A percentile compares a stretch with the other conserved stretches of the same genome.
phyloP scores from a whole-genome alignment of 2,113 vertebrate genomes.

The Dascyllus trimaculatus region DNA sequence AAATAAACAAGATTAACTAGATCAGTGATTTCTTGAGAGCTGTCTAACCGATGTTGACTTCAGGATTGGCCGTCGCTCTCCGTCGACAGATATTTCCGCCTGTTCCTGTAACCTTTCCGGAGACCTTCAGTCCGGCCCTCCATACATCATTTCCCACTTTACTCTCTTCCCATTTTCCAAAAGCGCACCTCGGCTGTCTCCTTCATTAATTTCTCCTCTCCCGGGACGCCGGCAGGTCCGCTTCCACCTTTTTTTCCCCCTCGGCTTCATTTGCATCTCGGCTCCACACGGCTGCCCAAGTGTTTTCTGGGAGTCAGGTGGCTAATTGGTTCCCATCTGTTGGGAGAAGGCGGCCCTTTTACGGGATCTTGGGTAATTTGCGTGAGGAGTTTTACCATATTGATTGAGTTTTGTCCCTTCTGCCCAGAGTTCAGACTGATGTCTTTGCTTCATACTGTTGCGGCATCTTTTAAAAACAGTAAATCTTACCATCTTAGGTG shows the following conservation, averaged over 20 bases:
- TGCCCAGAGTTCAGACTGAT: background rate
- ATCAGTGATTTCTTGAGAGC: constrained; percentile 43
- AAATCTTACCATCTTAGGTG: background rate
- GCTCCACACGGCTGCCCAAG: constrained; percentile 72
- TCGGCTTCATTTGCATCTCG: constrained; percentile 72
- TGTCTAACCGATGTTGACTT: constrained; percentile 16
- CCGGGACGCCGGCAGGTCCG: constrained; percentile 53
- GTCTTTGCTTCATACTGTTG: background rate
- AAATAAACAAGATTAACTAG: constrained; percentile 50
- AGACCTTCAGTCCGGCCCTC: background rate
- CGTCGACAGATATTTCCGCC: background rate
- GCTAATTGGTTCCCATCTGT: constrained; percentile 83
- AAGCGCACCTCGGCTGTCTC: constrained; percentile 37
- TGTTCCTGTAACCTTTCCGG: constrained; percentile 25
- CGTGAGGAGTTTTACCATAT: constrained; percentile 59
- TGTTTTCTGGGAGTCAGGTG: constrained; percentile 77
- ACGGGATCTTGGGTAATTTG: constrained; percentile 61
- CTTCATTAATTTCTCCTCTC: constrained; percentile 69
- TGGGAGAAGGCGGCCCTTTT: constrained; percentile 63
- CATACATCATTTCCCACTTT: constrained; percentile 61
- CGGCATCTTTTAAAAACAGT: background rate
- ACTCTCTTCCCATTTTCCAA: constrained; percentile 47
- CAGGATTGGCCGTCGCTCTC: constrained; percentile 21
- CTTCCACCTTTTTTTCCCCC: constrained; percentile 46
- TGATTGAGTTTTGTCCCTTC: constrained; percentile 36